These are phyloP conservation scores for Rhinoderma darwinii DNA, from an alignment of 2,113 vertebrate species.

Conservation along the genomic window DNA sequence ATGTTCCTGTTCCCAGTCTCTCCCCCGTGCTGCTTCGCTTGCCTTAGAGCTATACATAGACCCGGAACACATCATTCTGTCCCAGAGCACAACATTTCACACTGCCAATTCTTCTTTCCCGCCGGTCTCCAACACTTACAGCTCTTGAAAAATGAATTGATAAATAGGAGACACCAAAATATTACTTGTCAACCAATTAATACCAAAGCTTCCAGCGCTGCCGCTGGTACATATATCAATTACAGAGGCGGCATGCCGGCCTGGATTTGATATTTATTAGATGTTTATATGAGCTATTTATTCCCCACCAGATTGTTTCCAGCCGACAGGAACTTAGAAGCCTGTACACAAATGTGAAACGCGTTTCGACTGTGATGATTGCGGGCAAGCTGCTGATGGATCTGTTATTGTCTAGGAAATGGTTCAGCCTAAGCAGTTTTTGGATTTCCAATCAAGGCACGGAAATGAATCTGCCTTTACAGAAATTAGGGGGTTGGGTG, in stretches of 20 bases:
- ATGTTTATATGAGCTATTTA: background rate
- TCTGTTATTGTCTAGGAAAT: slow-evolving; percentile 6
- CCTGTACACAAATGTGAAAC: background rate
- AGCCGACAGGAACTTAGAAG: background rate
- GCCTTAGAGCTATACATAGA: background rate
- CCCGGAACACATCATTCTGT: slow-evolving; percentile 11
- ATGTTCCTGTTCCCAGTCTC: background rate
- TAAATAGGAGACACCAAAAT: background rate
- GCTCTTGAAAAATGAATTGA: background rate
- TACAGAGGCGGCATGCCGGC: too few species aligned
- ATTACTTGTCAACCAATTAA: background rate
- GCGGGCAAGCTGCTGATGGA: background rate
- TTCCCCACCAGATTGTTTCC: background rate
- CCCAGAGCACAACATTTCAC: background rate
- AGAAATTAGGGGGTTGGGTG: background rate
- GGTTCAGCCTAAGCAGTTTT: background rate
- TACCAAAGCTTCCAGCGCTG: background rate
- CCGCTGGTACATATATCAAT: background rate
- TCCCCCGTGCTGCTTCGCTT: background rate
- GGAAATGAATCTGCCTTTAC: background rate
- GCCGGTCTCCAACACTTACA: background rate
- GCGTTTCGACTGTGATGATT: background rate
- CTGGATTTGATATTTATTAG: background rate
- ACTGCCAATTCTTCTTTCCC: background rate
- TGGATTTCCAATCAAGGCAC: background rate